Evolutionary conservation across 2,797 vertebrate species (phyloP).

Genomic region (Pangasius sanitwongsei): DNA sequence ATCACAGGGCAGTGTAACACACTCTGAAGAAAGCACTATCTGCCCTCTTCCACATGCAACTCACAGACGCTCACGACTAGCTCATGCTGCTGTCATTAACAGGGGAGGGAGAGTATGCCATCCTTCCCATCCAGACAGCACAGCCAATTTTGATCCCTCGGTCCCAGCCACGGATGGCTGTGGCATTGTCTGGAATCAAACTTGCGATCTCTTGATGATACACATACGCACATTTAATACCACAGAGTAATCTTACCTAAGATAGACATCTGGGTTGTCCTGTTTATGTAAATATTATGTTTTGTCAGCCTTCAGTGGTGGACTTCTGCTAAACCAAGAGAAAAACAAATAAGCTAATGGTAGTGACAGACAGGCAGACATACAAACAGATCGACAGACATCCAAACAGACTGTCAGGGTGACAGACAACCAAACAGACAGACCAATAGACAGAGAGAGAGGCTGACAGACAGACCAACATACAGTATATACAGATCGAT

Average conservation of each 20-base stretch:
- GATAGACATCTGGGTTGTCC: neutral
- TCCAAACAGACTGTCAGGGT: neutral
- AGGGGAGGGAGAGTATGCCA: neutral
- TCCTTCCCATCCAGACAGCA: neutral
- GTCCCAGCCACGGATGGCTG: neutral
- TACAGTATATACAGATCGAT: too few relatives aligned
- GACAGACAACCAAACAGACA: neutral
- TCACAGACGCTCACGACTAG: neutral
- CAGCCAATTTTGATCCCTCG: neutral
- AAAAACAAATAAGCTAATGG: neutral
- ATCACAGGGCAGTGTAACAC: neutral
- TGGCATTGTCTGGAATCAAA: neutral
- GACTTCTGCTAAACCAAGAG: neutral
- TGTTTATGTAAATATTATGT: neutral
- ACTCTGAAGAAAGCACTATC: neutral
- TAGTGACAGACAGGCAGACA: neutral
- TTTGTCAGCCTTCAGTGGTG: neutral
- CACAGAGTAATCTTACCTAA: neutral
- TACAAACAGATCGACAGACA: neutral
- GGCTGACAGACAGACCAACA: neutral
- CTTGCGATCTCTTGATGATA: neutral
- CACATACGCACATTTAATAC: neutral
- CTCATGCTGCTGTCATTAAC: neutral
- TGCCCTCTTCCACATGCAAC: neutral
- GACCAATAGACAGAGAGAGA: neutral